A percentile compares a stretch with the other conserved stretches of the same genome.
Evolutionary conservation across 2,113 vertebrate species (phyloP).

Genomic region (Lagopus muta): DNA sequence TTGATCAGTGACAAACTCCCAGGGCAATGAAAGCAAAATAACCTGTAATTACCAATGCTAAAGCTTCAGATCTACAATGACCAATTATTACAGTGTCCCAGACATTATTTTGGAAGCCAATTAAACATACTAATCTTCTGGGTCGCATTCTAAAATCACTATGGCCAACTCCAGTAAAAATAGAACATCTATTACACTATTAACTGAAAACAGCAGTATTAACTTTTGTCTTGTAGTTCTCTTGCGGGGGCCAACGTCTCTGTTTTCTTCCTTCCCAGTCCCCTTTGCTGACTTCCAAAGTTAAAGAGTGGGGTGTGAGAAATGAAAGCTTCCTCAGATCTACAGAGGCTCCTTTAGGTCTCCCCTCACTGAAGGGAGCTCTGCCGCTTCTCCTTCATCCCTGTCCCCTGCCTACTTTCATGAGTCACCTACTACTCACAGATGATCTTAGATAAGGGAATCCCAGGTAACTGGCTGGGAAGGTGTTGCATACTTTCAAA

Average conservation of each 20-base stretch:
- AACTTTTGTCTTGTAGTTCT: background rate
- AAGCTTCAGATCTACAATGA: background rate
- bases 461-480: background rate
- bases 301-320: fast-evolving
- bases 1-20: background rate
- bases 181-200: background rate
- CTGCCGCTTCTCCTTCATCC: background rate
- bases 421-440: fast-evolving
- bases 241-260: background rate
- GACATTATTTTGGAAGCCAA: background rate
- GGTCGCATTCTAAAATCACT: background rate
- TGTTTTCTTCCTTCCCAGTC: background rate
- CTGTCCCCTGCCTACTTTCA: background rate
- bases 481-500: background rate
- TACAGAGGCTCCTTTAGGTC: background rate
- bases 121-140: background rate
- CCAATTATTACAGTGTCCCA: background rate
- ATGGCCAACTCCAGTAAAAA: background rate
- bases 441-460: background rate
- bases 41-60: background rate
- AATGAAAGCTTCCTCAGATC: background rate
- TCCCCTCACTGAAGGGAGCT: background rate
- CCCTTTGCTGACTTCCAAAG: background rate
- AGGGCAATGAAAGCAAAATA: background rate
- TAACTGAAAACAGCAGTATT: background rate